phyloP scores from a whole-genome alignment of 1,140 invertebrate genomes.

The Ectropis grisescens region DNA sequence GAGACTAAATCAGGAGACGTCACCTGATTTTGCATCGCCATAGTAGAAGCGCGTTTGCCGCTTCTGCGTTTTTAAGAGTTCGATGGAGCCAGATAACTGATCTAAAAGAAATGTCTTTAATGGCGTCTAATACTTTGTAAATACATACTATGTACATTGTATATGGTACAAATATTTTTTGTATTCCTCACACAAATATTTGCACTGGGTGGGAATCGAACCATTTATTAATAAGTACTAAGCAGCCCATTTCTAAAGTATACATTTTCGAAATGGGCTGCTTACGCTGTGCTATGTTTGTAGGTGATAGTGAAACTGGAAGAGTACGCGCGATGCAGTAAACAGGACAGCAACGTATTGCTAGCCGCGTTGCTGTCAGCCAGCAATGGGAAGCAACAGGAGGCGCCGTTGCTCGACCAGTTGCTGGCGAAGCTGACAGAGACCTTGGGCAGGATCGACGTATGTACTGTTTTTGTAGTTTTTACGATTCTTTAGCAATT shows the following conservation, averaged over 20 bases:
- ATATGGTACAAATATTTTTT: too few relatives aligned
- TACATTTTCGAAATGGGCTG: not conserved
- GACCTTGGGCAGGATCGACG: constrained; percentile 32
- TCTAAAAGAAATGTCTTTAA: too few relatives aligned
- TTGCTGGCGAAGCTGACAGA: constrained; percentile 26
- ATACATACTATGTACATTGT: too few relatives aligned
- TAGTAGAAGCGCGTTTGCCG: too few relatives aligned
- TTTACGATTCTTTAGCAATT: constrained; percentile 1
- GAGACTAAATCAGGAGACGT: too few relatives aligned
- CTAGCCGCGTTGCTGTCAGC: constrained; percentile 22
- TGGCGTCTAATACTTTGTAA: too few relatives aligned
- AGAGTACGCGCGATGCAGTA: constrained; percentile 28
- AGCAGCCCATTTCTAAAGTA: not conserved
- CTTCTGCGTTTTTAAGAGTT: too few relatives aligned
- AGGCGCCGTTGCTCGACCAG: constrained; percentile 26
- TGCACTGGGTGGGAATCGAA: too few relatives aligned
- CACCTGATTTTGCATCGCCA: too few relatives aligned
- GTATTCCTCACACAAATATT: too few relatives aligned
- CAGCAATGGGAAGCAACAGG: constrained; percentile 20
- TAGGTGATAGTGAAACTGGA: constrained; percentile 35
- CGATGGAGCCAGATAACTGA: too few relatives aligned
- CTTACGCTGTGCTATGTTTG: not conserved
- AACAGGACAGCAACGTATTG: constrained; percentile 26
- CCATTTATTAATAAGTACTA: too few relatives aligned
- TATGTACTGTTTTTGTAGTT: constrained; percentile 13